Evolutionary conservation across 2,113 vertebrate species (phyloP), one percentile per base, ranked within the genome.

Genomic region (Hylia prasina): DNA sequence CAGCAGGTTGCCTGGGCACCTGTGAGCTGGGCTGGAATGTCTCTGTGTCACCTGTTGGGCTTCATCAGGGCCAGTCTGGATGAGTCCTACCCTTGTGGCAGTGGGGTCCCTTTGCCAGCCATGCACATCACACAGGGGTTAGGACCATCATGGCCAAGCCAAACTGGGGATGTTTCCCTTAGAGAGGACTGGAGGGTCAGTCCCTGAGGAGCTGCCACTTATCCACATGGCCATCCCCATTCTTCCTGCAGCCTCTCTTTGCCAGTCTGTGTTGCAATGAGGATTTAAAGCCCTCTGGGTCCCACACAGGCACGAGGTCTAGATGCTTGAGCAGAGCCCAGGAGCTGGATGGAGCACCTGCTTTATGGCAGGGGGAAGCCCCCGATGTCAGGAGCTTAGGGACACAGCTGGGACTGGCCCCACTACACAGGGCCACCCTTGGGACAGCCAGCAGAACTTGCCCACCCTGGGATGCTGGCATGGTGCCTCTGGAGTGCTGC

Each of bases 301-400:
- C n/a, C 35, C 35, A n/a, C 37, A 18, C 3, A 15, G 58, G 10
- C 9, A 4, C 4, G 21, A 83, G 23, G 15, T 28, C 0, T 0
- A 56, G 69, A 22, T 25, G 63, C 33, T 76, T 0, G 5, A 33
- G 10, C 13, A 40, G 53, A 80, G 47, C 48, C 48, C 58, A 28
- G 45, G 78, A 73, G 51, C 42, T 48, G 47, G 50, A 35, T 31
- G 69, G 60, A 75, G 42, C n/a, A 21, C 0, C 0, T 21, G 50
- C 39, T 57, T 70, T 17, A 22, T 37, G 70, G 48, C 54, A 51
- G 45, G 20, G 21, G 57, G 30, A 9, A 61, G 44, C 37, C 24
- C 2, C 0, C 0, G 1, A 3, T 30, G n/a, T 23, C 0, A 0
- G 37, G 30, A 70, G 22, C 61, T 88, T 12, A 10, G 47, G 40